phyloP scores from a whole-genome alignment of 2,113 vertebrate species.

The Falco punctatus region DNA sequence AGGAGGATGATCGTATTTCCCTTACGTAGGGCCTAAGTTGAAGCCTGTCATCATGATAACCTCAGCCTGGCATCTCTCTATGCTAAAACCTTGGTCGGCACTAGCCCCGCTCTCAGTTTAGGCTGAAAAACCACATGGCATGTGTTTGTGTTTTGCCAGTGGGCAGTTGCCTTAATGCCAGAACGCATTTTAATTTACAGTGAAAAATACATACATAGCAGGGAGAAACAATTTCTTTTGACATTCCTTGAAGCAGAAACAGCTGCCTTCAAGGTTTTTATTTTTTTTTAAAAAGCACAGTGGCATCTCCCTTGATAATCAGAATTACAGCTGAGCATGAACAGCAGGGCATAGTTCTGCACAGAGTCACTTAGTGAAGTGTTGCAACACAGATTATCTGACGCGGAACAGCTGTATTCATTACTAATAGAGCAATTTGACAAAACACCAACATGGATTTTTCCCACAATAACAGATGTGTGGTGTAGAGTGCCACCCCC shows the following conservation, averaged over 20 bases:
- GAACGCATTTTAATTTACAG: not conserved
- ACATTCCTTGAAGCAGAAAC: slow-evolving; percentile 54
- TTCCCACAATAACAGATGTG: slow-evolving; percentile 65
- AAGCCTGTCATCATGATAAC: not conserved
- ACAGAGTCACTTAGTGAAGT: slow-evolving; percentile 2
- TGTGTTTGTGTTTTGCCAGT: not conserved
- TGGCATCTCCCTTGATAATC: slow-evolving; percentile 63
- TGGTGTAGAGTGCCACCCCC: not conserved
- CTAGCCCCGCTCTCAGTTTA: not conserved
- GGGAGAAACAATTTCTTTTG: slow-evolving; percentile 43
- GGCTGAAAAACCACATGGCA: not conserved
- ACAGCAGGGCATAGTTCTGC: slow-evolving; percentile 41
- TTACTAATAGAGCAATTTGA: slow-evolving; percentile 70
- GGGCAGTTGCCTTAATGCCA: not conserved
- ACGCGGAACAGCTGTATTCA: slow-evolving; percentile 72
- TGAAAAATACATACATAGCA: slow-evolving; percentile 8
- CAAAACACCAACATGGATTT: slow-evolving; percentile 59
- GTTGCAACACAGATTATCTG: slow-evolving; percentile 54
- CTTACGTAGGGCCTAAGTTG: not conserved
- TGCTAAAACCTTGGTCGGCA: not conserved
- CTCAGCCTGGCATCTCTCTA: not conserved
- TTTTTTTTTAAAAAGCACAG: not conserved
- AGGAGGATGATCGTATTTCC: not conserved
- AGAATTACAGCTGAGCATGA: slow-evolving; percentile 39
- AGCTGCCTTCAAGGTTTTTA: slow-evolving; percentile 6